Percentiles rank a stretch among this genome's conserved stretches.
phyloP scores from a whole-genome alignment of 1,140 invertebrate genomes.

The Centruroides vittatus region DNA sequence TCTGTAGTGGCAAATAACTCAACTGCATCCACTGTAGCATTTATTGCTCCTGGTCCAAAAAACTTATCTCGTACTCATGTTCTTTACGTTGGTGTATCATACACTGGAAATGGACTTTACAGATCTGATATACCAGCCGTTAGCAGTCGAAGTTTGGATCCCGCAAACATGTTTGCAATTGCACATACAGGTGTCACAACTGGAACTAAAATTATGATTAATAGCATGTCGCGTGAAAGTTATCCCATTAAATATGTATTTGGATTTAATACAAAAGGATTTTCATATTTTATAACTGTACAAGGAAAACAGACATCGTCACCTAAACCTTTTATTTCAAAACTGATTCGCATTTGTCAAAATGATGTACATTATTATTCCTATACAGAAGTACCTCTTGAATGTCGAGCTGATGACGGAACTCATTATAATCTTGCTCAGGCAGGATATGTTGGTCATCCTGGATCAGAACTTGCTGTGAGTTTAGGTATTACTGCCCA shows the following conservation, averaged over 20 bases:
- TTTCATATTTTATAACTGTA: constrained; percentile 92
- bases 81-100: constrained; percentile 94
- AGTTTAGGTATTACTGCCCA: constrained; percentile 75
- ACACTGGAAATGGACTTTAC: constrained; percentile 82
- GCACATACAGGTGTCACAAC: constrained; percentile 80
- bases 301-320: constrained; percentile 34
- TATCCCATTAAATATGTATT: constrained; percentile 94
- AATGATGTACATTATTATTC: constrained; percentile 94
- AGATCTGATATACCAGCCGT: constrained; percentile 87
- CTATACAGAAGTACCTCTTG: constrained; percentile 92
- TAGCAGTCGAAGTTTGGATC: constrained; percentile 77
- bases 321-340: constrained; percentile 64
- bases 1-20: constrained; percentile 90
- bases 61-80: constrained; percentile 55
- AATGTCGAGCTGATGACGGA: constrained; percentile 62
- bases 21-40: constrained; percentile 86
- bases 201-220: constrained; percentile 80
- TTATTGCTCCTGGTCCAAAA: constrained; percentile 83
- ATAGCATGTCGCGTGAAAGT: constrained; percentile 68
- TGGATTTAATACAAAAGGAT: constrained; percentile 86
- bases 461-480: constrained; percentile 73
- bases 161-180: constrained; percentile 70
- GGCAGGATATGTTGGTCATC: constrained; percentile 82
- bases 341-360: constrained; percentile 86
- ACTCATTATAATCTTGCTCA: constrained; percentile 78